A percentile compares a stretch with the other conserved stretches of the same genome.
Evolutionary conservation across 2,888 invertebrate genomes (phyloP).

Genomic region (Hyalella azteca): DNA sequence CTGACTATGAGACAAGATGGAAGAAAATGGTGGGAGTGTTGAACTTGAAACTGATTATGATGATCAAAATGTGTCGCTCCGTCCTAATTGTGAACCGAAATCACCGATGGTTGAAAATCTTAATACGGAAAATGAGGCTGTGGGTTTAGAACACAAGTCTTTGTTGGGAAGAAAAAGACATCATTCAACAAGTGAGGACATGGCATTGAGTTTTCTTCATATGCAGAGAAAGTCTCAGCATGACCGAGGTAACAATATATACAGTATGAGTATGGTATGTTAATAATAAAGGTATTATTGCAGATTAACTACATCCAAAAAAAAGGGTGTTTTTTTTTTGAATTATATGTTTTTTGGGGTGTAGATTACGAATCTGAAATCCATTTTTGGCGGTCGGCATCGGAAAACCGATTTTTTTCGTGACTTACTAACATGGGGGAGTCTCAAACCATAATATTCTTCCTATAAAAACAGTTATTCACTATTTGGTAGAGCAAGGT

Average conservation of each 20-base stretch:
- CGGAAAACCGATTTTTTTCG: neutral
- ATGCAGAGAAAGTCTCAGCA: neutral
- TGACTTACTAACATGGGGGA: too few relatives aligned
- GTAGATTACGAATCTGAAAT: neutral
- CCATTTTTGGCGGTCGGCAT: too few relatives aligned
- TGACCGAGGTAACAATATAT: neutral
- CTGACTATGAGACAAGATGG: too few relatives aligned
- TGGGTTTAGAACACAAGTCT: neutral
- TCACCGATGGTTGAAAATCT: neutral
- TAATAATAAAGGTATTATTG: too few relatives aligned
- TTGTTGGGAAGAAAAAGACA: neutral
- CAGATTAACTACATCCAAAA: neutral
- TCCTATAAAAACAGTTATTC: too few relatives aligned
- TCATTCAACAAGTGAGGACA: conserved; percentile 1
- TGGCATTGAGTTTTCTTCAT: neutral
- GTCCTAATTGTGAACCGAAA: neutral
- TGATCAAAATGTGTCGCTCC: neutral
- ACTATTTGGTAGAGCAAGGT: too few relatives aligned
- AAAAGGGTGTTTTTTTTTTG: neutral
- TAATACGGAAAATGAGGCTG: neutral
- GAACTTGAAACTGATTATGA: too few relatives aligned
- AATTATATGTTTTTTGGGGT: neutral
- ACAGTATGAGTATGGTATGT: neutral
- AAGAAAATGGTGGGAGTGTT: too few relatives aligned
- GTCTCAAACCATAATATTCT: too few relatives aligned